A percentile compares a stretch with the other conserved stretches of the same genome.
Evolutionary conservation across 2,888 invertebrate genomes (phyloP).

Genomic region (Corythucha ciliata): DNA sequence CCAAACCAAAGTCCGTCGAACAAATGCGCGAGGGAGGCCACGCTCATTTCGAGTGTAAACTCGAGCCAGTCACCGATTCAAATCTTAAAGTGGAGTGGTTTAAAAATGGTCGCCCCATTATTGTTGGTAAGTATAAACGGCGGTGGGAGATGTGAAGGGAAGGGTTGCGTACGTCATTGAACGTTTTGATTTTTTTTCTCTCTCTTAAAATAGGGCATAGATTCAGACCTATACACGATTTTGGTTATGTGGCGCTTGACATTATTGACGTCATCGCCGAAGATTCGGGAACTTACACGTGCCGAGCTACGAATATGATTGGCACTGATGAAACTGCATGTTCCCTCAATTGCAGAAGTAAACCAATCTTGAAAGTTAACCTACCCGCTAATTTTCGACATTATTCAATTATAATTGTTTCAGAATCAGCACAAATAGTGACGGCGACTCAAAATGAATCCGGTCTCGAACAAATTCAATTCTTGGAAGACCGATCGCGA

Average conservation of each 20-base stretch:
- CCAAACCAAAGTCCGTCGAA: slow-evolving; percentile 76
- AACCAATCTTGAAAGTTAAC: slow-evolving; percentile 23
- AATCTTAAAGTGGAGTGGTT: slow-evolving; percentile 96
- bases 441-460: slow-evolving; percentile 79
- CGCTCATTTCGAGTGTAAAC: slow-evolving; percentile 94
- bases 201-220: slow-evolving; percentile 56
- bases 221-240: slow-evolving; percentile 94
- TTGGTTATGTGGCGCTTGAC: slow-evolving; percentile 95
- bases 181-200: background rate
- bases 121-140: slow-evolving; percentile 57
- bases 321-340: slow-evolving; percentile 82
- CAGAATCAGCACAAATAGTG: slow-evolving; percentile 60
- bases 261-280: slow-evolving; percentile 93
- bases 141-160: too few species aligned
- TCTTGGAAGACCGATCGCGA: slow-evolving; percentile 72
- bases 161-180: too few species aligned
- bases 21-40: slow-evolving; percentile 81
- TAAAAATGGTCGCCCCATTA: slow-evolving; percentile 88
- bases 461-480: slow-evolving; percentile 80
- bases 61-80: slow-evolving; percentile 93
- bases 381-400: background rate
- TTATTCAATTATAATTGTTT: slow-evolving; percentile 3
- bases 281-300: slow-evolving; percentile 89
- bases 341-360: slow-evolving; percentile 59
- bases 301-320: slow-evolving; percentile 79